Percentiles rank a stretch among this genome's conserved stretches.
Conservation (phyloP, 1,140 invertebrate genomes). For the Tigriopus japonicus region DNA sequence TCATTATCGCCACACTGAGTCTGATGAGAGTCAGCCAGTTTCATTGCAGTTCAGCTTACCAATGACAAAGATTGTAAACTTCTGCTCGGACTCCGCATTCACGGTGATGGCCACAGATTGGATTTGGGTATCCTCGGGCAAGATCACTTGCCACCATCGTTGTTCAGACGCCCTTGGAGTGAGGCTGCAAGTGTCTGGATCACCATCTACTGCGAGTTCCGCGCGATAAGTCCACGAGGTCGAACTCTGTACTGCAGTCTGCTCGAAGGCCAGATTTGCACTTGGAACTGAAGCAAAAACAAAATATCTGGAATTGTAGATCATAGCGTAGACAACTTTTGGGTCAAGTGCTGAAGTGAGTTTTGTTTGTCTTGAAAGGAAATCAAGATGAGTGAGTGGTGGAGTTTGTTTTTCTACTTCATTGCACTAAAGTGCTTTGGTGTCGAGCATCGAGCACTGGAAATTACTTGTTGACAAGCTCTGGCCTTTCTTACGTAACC, state of each 20-base stretch:
- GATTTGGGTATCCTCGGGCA: slow-evolving; percentile 20
- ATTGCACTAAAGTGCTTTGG: too few species aligned
- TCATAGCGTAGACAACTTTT: too few species aligned
- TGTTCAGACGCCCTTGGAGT: slow-evolving; percentile 21
- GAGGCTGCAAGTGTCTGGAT: slow-evolving; percentile 23
- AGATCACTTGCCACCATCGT: slow-evolving; percentile 25
- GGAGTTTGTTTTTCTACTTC: too few species aligned
- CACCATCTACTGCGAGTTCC: slow-evolving; percentile 23
- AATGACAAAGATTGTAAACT: slow-evolving; percentile 22
- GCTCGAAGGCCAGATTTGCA: slow-evolving; percentile 19
- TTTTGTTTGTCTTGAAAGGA: too few species aligned
- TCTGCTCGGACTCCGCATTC: slow-evolving; percentile 21
- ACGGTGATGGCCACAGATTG: slow-evolving; percentile 24
- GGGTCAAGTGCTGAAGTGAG: too few species aligned
- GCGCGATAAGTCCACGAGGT: slow-evolving; percentile 22
- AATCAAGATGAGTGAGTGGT: too few species aligned
- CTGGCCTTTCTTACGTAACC: too few species aligned
- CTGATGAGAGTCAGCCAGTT: too few species aligned
- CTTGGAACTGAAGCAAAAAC: slow-evolving; percentile 27
- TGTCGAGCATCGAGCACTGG: too few species aligned
- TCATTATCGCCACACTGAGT: background rate
- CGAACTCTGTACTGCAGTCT: slow-evolving; percentile 20
- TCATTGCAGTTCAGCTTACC: background rate
- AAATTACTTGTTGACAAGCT: too few species aligned
- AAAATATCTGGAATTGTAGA: too few species aligned